Evolutionary conservation across 2,888 invertebrate species (phyloP).

Genomic region (Caenorhabditis imperialis): DNA sequence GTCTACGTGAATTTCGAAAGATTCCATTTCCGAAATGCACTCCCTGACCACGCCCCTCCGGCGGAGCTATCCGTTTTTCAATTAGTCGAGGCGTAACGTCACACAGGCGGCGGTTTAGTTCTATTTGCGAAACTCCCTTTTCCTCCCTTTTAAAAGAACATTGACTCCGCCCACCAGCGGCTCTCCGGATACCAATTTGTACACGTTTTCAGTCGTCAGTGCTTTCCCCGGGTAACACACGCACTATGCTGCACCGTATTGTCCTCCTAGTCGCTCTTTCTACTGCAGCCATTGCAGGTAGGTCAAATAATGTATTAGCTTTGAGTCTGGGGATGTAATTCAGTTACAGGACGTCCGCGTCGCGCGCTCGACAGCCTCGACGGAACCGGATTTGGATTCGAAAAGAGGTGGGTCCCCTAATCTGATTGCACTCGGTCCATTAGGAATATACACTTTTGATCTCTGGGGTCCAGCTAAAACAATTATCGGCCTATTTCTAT

Average conservation of each 20-base stretch:
- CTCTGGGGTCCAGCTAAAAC: conserved; percentile 5
- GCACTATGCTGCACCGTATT: conserved; percentile 50
- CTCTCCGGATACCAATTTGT: neutral
- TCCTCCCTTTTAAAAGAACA: conserved; percentile 28
- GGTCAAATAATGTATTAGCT: conserved; percentile 5
- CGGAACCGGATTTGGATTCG: conserved; percentile 63
- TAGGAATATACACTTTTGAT: conserved; percentile 34
- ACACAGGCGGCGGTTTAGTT: neutral
- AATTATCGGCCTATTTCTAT: neutral
- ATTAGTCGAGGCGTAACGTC: conserved; percentile 16
- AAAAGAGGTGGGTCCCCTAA: conserved; percentile 49
- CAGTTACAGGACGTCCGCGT: conserved; percentile 51
- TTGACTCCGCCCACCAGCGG: conserved; percentile 19
- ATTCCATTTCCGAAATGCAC: conserved; percentile 16
- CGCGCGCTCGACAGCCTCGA: conserved; percentile 57
- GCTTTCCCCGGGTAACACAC: conserved; percentile 58
- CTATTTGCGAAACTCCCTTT: too few relatives aligned
- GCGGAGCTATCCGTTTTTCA: conserved; percentile 41
- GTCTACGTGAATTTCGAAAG: conserved; percentile 40
- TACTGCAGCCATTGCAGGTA: conserved; percentile 34
- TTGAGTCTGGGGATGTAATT: conserved; percentile 16
- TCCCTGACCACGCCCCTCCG: conserved; percentile 34
- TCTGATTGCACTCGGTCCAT: conserved; percentile 19
- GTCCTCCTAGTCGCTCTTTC: conserved; percentile 40
- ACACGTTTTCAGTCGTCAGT: conserved; percentile 47